phyloP scores from a whole-genome alignment of 1,140 invertebrate species.

The Bicyclus anynana region DNA sequence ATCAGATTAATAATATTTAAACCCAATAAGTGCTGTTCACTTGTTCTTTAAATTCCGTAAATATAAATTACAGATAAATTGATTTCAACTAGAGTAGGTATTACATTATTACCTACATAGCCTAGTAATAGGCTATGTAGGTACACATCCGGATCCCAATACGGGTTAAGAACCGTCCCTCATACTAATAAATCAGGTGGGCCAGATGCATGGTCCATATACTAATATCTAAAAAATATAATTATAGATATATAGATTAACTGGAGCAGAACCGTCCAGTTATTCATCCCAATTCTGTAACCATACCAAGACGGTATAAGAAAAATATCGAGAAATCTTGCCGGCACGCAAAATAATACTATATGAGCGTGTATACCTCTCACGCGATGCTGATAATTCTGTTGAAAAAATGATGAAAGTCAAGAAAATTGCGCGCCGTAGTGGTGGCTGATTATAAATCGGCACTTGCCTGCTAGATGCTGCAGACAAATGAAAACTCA shows the following conservation, averaged over 20 bases:
- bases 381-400: constrained; percentile 26
- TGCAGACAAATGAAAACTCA: not conserved
- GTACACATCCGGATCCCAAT: too few relatives aligned
- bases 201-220: too few relatives aligned
- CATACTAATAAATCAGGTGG: too few relatives aligned
- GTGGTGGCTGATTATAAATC: constrained; percentile 22
- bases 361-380: constrained; percentile 18
- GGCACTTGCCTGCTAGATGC: not conserved
- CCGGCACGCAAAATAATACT: constrained; percentile 17
- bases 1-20: too few relatives aligned
- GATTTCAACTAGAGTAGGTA: too few relatives aligned
- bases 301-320: constrained; percentile 7
- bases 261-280: constrained; percentile 22
- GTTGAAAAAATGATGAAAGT: constrained; percentile 34
- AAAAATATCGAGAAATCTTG: constrained; percentile 26
- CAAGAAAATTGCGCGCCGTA: constrained; percentile 13
- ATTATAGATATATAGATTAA: constrained; percentile 12
- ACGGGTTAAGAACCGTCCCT: too few relatives aligned
- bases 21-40: too few relatives aligned
- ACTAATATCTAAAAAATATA: not conserved
- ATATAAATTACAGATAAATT: too few relatives aligned
- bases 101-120: too few relatives aligned
- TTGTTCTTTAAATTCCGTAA: too few relatives aligned
- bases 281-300: constrained; percentile 19
- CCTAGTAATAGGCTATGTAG: too few relatives aligned